Conservation (phyloP, 1,140 invertebrate genomes). For the Drosophila murphyi region DNA sequence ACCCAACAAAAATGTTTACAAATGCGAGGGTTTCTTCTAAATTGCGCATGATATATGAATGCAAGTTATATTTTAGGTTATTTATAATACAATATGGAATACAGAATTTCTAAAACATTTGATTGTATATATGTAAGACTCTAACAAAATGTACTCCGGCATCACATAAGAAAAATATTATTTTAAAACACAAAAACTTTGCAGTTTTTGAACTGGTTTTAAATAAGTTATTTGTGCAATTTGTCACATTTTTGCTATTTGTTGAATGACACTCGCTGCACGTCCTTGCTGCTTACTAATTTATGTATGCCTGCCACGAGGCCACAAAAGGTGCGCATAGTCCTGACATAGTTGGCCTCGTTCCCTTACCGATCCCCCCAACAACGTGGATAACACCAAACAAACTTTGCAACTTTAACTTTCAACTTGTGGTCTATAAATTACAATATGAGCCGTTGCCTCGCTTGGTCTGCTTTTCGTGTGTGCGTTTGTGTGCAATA, state of each 20-base stretch:
- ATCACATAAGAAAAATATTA: too few species aligned
- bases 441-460: constrained; percentile 72
- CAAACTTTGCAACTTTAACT: constrained; percentile 52
- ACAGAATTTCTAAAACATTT: too few species aligned
- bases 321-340: constrained; percentile 56
- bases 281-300: constrained; percentile 63
- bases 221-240: constrained; percentile 22
- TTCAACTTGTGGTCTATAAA: constrained; percentile 72
- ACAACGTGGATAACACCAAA: neutral
- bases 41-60: too few species aligned
- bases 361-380: neutral
- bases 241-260: constrained; percentile 9
- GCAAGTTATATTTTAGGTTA: too few species aligned
- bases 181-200: too few species aligned
- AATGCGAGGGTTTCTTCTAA: constrained; percentile 13
- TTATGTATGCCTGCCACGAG: constrained; percentile 58
- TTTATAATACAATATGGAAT: too few species aligned
- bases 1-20: constrained; percentile 15
- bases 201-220: neutral
- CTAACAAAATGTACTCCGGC: neutral
- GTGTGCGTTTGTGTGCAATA: constrained; percentile 46
- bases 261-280: constrained; percentile 15
- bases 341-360: constrained; percentile 13
- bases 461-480: neutral
- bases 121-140: neutral